Evolutionary conservation across 2,113 vertebrate species (phyloP).

Genomic region (Empidonax traillii): DNA sequence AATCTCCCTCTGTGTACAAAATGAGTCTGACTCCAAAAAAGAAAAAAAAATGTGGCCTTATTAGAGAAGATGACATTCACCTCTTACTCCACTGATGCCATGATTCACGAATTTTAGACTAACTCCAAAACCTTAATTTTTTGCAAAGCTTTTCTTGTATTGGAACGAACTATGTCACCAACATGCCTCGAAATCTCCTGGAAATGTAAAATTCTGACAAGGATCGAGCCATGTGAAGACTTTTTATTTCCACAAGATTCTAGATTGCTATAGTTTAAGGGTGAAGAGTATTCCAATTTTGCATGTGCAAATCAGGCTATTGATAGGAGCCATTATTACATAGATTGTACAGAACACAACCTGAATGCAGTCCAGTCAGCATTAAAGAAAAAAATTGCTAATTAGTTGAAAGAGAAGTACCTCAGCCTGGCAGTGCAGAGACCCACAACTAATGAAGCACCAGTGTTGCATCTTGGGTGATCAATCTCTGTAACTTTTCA

Average conservation of each 20-base stretch:
- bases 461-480: not conserved
- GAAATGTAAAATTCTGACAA: not conserved
- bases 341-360: not conserved
- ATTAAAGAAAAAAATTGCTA: not conserved
- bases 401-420: not conserved
- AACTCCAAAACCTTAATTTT: not conserved
- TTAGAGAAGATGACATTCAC: not conserved
- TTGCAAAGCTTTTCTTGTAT: not conserved
- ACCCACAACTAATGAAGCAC: conserved; percentile 13
- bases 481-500: conserved; percentile 1
- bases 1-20: not conserved
- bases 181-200: not conserved
- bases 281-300: not conserved
- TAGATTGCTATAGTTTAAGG: not conserved
- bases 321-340: not conserved
- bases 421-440: not conserved
- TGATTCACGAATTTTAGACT: not conserved
- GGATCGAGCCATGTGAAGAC: not conserved
- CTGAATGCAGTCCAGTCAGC: conserved; percentile 2
- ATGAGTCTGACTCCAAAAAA: not conserved
- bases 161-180: not conserved
- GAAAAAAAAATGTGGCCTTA: not conserved
- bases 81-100: not conserved
- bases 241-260: not conserved
- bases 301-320: not conserved